A percentile compares a stretch with the other conserved stretches of the same genome.
These are phyloP conservation scores for Sprattus sprattus DNA, from an alignment of 2,113 vertebrate species.

Conservation along the genomic window DNA sequence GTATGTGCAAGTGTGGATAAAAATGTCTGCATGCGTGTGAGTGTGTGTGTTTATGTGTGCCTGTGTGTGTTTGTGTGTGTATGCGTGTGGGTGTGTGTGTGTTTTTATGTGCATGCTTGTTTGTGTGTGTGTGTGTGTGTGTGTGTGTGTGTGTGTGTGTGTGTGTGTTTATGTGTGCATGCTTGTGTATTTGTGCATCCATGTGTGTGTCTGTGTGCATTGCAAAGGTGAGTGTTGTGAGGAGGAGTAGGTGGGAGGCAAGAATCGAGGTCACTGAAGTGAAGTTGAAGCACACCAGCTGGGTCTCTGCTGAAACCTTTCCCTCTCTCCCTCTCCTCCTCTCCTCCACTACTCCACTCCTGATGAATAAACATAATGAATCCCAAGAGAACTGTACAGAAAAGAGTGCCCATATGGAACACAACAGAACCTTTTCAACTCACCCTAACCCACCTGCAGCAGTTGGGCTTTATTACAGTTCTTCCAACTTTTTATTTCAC, in stretches of 20 bases:
- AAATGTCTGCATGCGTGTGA: neutral
- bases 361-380: conserved; percentile 74
- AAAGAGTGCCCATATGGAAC: conserved; percentile 74
- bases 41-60: neutral
- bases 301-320: conserved; percentile 65
- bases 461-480: neutral
- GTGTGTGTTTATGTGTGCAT: neutral
- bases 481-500: neutral
- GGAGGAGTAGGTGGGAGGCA: conserved; percentile 26
- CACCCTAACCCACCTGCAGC: conserved; percentile 65
- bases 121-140: neutral
- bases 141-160: neutral
- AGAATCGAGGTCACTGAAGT: conserved; percentile 70
- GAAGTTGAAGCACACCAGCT: conserved; percentile 68
- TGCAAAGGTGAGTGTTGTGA: conserved; percentile 28
- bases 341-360: conserved; percentile 53
- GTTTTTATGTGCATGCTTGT: neutral
- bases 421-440: conserved; percentile 60
- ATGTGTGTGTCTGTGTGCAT: neutral
- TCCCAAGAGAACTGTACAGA: conserved; percentile 61
- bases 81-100: neutral
- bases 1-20: neutral
- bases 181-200: neutral
- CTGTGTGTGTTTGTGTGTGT: neutral
- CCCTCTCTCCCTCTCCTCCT: conserved; percentile 43